phyloP scores from a whole-genome alignment of 2,797 vertebrate species.

The Trachops cirrhosus region DNA sequence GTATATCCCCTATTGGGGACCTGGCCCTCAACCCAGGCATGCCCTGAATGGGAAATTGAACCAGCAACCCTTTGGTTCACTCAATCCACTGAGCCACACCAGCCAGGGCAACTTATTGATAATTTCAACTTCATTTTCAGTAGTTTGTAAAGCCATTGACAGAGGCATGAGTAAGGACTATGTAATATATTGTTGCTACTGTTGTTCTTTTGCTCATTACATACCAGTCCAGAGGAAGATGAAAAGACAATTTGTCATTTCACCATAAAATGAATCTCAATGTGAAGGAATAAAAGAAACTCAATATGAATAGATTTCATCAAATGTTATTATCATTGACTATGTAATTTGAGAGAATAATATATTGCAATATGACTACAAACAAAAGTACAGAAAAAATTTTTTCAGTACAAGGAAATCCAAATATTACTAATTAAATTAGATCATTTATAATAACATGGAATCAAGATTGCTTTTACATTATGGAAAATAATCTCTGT shows the following conservation, averaged over 20 bases:
- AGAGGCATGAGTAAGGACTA: neutral
- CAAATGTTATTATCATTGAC: neutral
- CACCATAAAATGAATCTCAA: neutral
- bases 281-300: neutral
- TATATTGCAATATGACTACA: neutral
- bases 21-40: too few species aligned
- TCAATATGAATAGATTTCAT: neutral
- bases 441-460: neutral
- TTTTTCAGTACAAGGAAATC: neutral
- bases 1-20: too few species aligned
- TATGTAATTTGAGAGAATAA: constrained; percentile 1
- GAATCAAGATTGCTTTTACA: neutral
- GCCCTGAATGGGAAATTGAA: too few species aligned
- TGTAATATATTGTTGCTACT: neutral
- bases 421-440: constrained; percentile 11
- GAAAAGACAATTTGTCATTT: neutral
- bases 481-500: neutral
- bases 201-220: neutral
- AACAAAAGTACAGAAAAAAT: neutral
- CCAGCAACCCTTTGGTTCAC: too few species aligned
- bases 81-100: too few species aligned
- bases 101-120: neutral
- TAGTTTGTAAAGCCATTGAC: neutral
- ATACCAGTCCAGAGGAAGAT: neutral
- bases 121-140: neutral